Conservation (phyloP, 2,113 vertebrate genomes). For the Machaerirhynchus nigripectus region DNA sequence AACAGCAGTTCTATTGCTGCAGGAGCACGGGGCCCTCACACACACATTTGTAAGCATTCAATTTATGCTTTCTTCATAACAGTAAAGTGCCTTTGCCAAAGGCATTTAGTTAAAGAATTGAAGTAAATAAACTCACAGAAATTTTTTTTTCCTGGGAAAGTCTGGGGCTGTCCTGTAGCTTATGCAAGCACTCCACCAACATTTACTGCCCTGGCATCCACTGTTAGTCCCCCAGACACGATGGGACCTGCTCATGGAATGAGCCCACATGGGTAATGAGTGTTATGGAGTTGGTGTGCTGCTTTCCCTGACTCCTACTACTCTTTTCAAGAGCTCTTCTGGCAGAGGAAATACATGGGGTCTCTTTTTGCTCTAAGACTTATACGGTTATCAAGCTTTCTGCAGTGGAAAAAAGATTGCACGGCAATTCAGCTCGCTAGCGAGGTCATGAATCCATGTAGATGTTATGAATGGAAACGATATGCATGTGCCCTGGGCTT, state of each 20-base stretch:
- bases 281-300: neutral
- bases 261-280: neutral
- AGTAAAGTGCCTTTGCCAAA: neutral
- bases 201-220: neutral
- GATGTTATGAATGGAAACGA: conserved; percentile 31
- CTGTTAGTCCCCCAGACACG: neutral
- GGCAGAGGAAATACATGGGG: neutral
- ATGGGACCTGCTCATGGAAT: neutral
- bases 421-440: neutral
- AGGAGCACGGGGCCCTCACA: rapidly evolving
- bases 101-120: neutral
- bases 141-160: neutral
- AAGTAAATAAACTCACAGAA: neutral
- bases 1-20: neutral
- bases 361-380: neutral
- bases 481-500: conserved; percentile 22
- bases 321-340: neutral
- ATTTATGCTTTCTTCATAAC: neutral
- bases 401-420: conserved; percentile 6
- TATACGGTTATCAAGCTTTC: neutral
- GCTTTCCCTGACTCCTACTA: neutral
- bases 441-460: conserved; percentile 11
- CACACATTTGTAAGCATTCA: neutral
- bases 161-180: neutral
- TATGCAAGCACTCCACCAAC: neutral